These are phyloP conservation scores for Tamias sibiricus DNA, from an alignment of 2,113 vertebrate species.

Conservation along the genomic window DNA sequence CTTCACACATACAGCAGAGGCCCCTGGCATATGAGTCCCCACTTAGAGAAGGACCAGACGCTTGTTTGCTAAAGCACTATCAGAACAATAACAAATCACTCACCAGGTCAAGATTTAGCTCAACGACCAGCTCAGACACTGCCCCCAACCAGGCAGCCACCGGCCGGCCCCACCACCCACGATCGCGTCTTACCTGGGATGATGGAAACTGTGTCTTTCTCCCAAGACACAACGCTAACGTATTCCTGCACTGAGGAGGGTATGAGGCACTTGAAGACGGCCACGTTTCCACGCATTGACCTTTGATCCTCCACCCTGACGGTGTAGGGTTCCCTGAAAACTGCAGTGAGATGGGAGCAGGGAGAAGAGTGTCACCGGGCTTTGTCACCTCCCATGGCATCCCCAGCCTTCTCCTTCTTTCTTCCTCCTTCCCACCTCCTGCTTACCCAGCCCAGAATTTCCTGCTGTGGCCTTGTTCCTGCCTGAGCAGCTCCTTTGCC, in stretches of 20 bases:
- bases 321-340: constrained; percentile 99
- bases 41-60: not conserved
- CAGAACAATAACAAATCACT: not conserved
- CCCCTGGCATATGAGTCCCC: rapidly evolving
- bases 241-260: constrained; percentile 99
- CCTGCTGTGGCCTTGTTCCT: not conserved
- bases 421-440: not conserved
- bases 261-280: constrained; percentile 99
- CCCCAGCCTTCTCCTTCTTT: too few relatives aligned
- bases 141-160: rapidly evolving
- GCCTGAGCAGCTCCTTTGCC: not conserved
- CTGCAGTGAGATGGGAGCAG: constrained; percentile 78
- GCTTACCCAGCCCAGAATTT: not conserved
- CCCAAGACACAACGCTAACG: constrained; percentile 99
- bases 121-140: not conserved
- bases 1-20: not conserved
- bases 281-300: constrained; percentile 99
- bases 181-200: constrained; percentile 92
- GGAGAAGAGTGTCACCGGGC: not conserved
- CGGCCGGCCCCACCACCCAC: rapidly evolving
- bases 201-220: constrained; percentile 99
- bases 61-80: not conserved
- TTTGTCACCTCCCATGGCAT: not conserved
- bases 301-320: constrained; percentile 99
- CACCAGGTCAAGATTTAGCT: not conserved